Evolutionary conservation across 2,113 vertebrate species (phyloP), one percentile per base, ranked within the genome.

Genomic region (Taxidea taxus): DNA sequence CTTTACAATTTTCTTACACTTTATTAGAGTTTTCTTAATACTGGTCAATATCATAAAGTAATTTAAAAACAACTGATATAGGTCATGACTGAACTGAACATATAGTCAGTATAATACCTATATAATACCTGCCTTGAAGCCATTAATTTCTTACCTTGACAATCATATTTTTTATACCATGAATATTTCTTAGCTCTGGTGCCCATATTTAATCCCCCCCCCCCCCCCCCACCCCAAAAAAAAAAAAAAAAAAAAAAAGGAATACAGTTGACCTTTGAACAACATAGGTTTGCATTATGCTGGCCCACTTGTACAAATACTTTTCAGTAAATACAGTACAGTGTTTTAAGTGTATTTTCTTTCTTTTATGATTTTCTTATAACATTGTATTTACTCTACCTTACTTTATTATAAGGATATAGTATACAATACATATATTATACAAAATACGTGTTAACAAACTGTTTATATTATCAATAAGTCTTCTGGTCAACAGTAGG

Each of bases 1-100:
- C 4, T 39, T 90, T 78, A 49, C 16, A 29, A 49, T 70, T n/a
- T 72, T 77, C 21, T 95, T 87, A 66, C 9, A 89, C 86, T 82
- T 49, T 42, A 11, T 31, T 47, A 72, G 6, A 25, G 18, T 77
- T 16, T 62, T 74, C 20, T 92, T 49, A 86, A 15, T 64, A 62
- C 49, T 42, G 90, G 14, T 80, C 44, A 90, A 49, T 7, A 78
- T 64, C n/a, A 83, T 27, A 39, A 91, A 37, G 4, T 62, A 56
- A 66, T 47, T 87, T 78, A 14, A 51, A 92, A 88, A 58, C 18
- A 20, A 77, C 92, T 83, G 80, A 54, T 56, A 51, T 7, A 44
- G 21, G 9, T 42, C 37, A 27, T 74, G 70, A 83, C 42, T 51
- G 4, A 75, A 68, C 12, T 66, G 49, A 90, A 82, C 31, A 54